Base-by-base conservation (phyloP, 2,113 vertebrate genomes). In the Nestor notabilis region DNA sequence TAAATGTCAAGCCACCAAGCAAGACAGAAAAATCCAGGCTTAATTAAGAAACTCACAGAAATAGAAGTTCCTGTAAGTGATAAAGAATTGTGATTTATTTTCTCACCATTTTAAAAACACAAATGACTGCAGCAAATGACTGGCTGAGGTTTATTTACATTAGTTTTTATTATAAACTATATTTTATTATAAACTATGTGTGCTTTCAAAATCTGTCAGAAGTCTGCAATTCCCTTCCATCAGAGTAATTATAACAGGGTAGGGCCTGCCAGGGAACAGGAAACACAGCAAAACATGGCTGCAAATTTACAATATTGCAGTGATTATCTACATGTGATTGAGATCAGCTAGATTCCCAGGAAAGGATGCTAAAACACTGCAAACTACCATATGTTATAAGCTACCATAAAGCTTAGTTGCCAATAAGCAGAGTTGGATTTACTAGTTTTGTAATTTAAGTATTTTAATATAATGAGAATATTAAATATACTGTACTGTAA, bases 1-100 rank as follows among this genome's bases (percentile, higher is more conserved):
- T 94, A 95, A 93, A 92, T 95, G 94, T 96, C 96, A 96, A 89
- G 82, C 70, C 75, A 91, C n/a, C 25, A 84, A 81, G 93, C 82
- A 63, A 93, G 60, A 76, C 14, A 87, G 81, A 87, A 78, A 77
- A 77, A 89, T 78, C 44, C 61, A 64, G n/a, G 37, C 87, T 84
- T 96, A 95, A 92, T 95, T 93, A 92, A 94, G 87, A 94, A 95
- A 85, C 56, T 52, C 76, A 87, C 12, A 50, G 60, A 93, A 96
- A 90, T 0, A 68, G 39, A 83, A 80, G 41, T 83, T 95, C 68
- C 53, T 90, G 25, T 17, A 87, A 80, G 76, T 75, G 80, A 87
- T 74, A 68, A 86, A 95, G 92, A 90, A 49, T 31, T 74, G 21
- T 72, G 66, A 83, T 64, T 89, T 84, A 41, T 95, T 95, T 97